Percentiles rank a stretch among this genome's conserved stretches.
phyloP scores from a whole-genome alignment of 1,140 invertebrate species.

The Caenorhabditis remanei region DNA sequence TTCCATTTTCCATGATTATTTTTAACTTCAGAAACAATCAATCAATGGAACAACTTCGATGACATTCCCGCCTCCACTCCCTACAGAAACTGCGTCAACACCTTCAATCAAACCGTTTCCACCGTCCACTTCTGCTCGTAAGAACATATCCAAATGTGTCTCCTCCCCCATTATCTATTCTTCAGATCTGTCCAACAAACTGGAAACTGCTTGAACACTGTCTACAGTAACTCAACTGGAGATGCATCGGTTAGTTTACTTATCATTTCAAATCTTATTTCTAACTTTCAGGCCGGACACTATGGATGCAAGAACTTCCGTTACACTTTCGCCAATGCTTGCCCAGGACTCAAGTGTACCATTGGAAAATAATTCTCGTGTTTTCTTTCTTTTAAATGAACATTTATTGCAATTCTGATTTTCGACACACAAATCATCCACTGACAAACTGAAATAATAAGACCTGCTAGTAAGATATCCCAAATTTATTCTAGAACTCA shows the following conservation, averaged over 20 bases:
- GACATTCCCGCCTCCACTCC: neutral
- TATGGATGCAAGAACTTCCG: constrained; percentile 55
- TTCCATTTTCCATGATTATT: constrained; percentile 42
- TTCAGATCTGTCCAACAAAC: constrained; percentile 43
- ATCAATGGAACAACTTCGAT: constrained; percentile 3
- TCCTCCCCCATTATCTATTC: too few species aligned
- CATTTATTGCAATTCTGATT: too few species aligned
- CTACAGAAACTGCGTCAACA: constrained; percentile 29
- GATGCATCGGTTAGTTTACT: neutral
- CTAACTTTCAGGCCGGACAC: constrained; percentile 34
- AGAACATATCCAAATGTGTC: neutral
- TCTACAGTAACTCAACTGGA: neutral
- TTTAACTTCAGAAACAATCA: neutral
- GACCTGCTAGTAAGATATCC: too few species aligned
- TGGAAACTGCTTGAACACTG: constrained; percentile 25
- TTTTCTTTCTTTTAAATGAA: too few species aligned
- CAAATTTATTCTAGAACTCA: too few species aligned
- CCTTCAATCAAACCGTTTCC: constrained; percentile 44
- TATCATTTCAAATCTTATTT: neutral
- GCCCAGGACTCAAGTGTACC: constrained; percentile 5
- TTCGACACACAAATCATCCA: too few species aligned
- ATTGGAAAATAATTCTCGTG: neutral
- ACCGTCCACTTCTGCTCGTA: constrained; percentile 47
- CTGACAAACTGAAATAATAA: too few species aligned
- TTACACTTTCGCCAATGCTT: constrained; percentile 39